These are phyloP conservation scores for Drosophila birchii DNA, from an alignment of 2,888 invertebrate species.

Conservation along the genomic window DNA sequence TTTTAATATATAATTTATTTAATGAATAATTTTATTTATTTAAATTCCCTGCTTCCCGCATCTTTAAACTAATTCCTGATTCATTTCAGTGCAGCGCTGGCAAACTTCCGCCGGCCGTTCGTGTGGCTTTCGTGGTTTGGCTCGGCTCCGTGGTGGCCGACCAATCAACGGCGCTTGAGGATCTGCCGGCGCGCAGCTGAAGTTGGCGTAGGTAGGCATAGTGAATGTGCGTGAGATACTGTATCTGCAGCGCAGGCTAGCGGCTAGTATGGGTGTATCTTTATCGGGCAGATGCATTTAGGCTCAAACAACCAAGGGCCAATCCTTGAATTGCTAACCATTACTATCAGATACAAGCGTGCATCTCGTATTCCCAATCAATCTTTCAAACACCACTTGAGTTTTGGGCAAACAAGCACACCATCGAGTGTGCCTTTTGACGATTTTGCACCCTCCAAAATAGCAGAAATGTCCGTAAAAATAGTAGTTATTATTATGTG, in stretches of 20 bases:
- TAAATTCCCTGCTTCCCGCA: neutral
- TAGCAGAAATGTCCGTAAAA: slow-evolving; percentile 3
- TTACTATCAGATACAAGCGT: slow-evolving; percentile 5
- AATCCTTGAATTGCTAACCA: neutral
- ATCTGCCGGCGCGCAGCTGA: slow-evolving; percentile 52
- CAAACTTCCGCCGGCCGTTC: slow-evolving; percentile 63
- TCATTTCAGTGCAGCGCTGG: slow-evolving; percentile 59
- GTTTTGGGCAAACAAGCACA: neutral
- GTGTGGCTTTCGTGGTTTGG: slow-evolving; percentile 54
- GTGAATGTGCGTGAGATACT: slow-evolving; percentile 32
- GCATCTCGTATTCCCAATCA: neutral
- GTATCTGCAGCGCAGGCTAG: slow-evolving; percentile 10
- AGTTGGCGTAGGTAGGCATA: slow-evolving; percentile 37
- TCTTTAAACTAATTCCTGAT: neutral
- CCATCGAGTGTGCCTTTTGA: neutral
- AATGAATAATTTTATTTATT: neutral
- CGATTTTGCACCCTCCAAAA: slow-evolving; percentile 14
- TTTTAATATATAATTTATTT: neutral
- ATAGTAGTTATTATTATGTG: slow-evolving; percentile 30
- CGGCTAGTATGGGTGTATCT: slow-evolving; percentile 3
- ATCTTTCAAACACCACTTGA: neutral
- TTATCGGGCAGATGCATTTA: slow-evolving; percentile 57
- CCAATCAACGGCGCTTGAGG: slow-evolving; percentile 74
- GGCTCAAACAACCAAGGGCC: slow-evolving; percentile 5
- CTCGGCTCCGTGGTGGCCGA: slow-evolving; percentile 54